phyloP scores from a whole-genome alignment of 2,888 invertebrate genomes.

The Drosophila paracracens region DNA sequence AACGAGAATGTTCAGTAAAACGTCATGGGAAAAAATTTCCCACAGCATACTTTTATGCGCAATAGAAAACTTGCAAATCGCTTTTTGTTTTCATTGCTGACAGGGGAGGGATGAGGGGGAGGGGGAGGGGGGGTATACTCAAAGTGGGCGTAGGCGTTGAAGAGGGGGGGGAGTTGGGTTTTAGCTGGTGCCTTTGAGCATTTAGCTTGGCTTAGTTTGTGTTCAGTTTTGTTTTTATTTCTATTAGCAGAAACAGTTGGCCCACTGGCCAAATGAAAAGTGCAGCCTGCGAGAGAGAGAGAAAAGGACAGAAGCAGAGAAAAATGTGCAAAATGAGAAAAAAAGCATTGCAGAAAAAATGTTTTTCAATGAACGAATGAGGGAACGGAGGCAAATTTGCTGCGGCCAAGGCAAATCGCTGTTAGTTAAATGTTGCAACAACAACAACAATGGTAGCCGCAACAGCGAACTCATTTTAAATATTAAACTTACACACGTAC shows the following conservation, averaged over 20 bases:
- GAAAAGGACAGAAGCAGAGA: background rate
- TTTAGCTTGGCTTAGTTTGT: conserved; percentile 78
- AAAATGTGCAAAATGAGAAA: conserved; percentile 9
- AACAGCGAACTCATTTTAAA: conserved; percentile 57
- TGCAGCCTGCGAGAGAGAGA: conserved; percentile 21
- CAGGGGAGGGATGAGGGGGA: conserved; percentile 2
- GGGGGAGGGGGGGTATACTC: background rate
- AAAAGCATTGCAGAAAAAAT: conserved; percentile 29
- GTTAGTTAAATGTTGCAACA: conserved; percentile 60
- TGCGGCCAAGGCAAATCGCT: conserved; percentile 50
- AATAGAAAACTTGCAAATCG: conserved; percentile 80
- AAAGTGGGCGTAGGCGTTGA: background rate
- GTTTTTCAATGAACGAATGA: conserved; percentile 62
- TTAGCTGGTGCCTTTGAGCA: conserved; percentile 69
- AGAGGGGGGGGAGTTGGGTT: background rate
- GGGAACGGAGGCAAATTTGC: conserved; percentile 36
- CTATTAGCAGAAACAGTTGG: conserved; percentile 72
- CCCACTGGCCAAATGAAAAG: conserved; percentile 72
- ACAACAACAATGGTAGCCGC: conserved; percentile 16
- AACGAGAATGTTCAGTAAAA: conserved; percentile 57
- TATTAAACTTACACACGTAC: conserved; percentile 53
- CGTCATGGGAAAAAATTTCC: conserved; percentile 68
- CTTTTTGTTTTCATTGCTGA: conserved; percentile 77
- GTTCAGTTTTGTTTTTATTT: conserved; percentile 76
- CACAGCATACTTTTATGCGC: conserved; percentile 79